Conservation (phyloP, 2,888 invertebrate genomes). For the Dioctria linearis region DNA sequence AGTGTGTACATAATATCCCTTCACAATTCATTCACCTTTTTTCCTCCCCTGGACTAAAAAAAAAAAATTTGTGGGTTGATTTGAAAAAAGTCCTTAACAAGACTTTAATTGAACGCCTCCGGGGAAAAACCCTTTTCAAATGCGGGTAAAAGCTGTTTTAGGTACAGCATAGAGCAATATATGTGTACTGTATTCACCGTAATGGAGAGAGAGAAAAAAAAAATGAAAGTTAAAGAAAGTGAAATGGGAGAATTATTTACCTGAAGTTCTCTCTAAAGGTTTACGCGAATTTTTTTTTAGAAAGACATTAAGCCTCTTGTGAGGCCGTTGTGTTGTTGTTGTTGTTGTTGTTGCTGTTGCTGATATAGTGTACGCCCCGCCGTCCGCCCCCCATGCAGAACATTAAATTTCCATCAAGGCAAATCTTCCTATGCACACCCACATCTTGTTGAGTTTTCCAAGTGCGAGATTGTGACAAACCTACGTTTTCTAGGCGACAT, state of each 20-base stretch:
- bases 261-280: background rate
- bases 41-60: background rate
- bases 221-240: too few relatives aligned
- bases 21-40: background rate
- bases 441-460: background rate
- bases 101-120: background rate
- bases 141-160: too few relatives aligned
- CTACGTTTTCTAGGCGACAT: background rate
- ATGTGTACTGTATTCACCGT: background rate
- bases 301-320: slow-evolving; percentile 8
- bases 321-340: background rate
- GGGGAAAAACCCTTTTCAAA: too few relatives aligned
- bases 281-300: background rate
- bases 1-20: background rate
- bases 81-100: background rate
- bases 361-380: background rate
- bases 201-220: background rate
- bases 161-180: too few relatives aligned
- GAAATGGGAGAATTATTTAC: background rate
- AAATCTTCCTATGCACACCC: background rate
- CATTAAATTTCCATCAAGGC: slow-evolving; percentile 16
- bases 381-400: background rate
- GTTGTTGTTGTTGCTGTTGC: background rate
- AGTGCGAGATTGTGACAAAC: background rate
- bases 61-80: background rate